Conservation (phyloP, 2,888 invertebrate genomes). For the Chloroclystis v-ata region DNA sequence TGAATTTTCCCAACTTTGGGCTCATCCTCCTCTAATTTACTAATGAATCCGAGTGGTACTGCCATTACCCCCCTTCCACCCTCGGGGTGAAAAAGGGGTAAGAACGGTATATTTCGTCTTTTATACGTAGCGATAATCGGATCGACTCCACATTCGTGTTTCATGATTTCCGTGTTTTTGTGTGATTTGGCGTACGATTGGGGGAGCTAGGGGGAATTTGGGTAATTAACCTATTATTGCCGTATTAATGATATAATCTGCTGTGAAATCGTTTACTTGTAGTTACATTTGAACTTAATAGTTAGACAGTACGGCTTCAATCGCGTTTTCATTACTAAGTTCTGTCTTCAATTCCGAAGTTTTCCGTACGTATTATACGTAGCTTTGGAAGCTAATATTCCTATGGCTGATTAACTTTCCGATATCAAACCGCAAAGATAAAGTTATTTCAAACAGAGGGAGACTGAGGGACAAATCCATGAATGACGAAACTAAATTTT, state of each 20-base stretch:
- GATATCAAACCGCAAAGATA: conserved; percentile 16
- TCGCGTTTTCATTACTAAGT: neutral
- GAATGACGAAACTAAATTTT: conserved; percentile 28
- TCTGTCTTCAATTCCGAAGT: neutral
- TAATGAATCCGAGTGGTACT: conserved; percentile 78
- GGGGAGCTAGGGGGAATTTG: conserved; percentile 10
- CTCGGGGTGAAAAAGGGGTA: conserved; percentile 59
- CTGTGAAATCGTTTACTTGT: conserved; percentile 11
- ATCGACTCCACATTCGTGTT: conserved; percentile 73
- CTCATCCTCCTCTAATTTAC: conserved; percentile 79
- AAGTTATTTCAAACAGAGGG: conserved; percentile 19
- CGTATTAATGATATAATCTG: conserved; percentile 14
- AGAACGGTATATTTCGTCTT: conserved; percentile 74
- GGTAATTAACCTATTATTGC: conserved; percentile 22
- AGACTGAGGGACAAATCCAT: conserved; percentile 13
- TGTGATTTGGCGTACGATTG: conserved; percentile 15
- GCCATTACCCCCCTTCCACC: conserved; percentile 59
- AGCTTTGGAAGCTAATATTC: neutral
- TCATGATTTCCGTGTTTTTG: conserved; percentile 31
- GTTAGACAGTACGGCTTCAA: neutral
- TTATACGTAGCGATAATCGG: conserved; percentile 77
- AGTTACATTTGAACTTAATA: conserved; percentile 4
- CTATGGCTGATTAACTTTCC: conserved; percentile 17
- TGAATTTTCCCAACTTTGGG: conserved; percentile 79
- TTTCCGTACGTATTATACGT: no score